Evolutionary conservation across 2,888 invertebrate species (phyloP), one percentile per base, ranked within the genome.

Genomic region (Folsomia candida): DNA sequence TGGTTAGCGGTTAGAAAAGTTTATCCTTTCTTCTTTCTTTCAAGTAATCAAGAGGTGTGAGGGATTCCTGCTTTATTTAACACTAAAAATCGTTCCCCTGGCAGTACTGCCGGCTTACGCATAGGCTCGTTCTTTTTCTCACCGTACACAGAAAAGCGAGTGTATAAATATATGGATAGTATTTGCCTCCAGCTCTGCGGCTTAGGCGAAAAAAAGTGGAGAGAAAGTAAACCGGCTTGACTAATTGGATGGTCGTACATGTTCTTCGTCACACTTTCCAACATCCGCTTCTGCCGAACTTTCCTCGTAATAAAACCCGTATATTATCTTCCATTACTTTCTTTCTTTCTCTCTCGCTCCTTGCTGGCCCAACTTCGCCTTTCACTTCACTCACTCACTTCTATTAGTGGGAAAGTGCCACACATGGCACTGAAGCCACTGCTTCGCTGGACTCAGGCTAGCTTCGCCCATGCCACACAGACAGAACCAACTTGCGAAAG

Each of bases 171-270:
- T 18, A 47, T 47, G 20, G 54, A 54, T 14, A 18, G 22, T 22
- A 54, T 54, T 22, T 54, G 54, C 54, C 54, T 20, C 54, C 18
- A 54, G 54, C 54, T 37, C 14, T 37, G 37, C 6, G 22, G 22
- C 54, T 20, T n/a, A 22, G 54, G 6, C 54, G 18, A 22, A 54
- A 54, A 54, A 54, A 54, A 54, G 54, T 54, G n/a, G 22, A 54
- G 20, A 54, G 54, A 54, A 54, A 54, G 11, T 54, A 54, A 54
- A 54, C 22, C 54, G 22, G 6, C 27, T 61, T 61, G 61, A 61
- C 61, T 61, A 61, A 61, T 61, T 61, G 61, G 61, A 61, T 61
- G 28, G 28, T 28, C 61, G 20, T 54, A 54, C 54, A 54, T 54
- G 54, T n/a, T 54, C 20, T 18, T 54, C 18, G 54, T 54, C 54